Conservation (phyloP, 1,140 invertebrate species). For the Oppia nitens region DNA sequence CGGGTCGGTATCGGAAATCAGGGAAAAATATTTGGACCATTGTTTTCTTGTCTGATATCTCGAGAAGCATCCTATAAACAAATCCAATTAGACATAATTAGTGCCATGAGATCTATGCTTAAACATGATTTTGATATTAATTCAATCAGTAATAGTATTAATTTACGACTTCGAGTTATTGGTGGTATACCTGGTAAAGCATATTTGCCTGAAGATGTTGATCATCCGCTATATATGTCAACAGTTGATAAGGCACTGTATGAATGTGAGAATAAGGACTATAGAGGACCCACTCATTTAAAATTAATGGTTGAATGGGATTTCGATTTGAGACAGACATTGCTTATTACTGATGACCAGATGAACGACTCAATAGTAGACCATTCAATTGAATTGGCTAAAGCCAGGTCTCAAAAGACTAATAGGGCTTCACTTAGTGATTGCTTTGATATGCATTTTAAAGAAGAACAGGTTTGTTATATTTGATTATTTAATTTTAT, state of each 20-base stretch:
- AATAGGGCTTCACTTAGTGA: constrained; percentile 59
- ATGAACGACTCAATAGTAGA: constrained; percentile 6
- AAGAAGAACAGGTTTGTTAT: constrained; percentile 21
- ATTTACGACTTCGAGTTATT: constrained; percentile 56
- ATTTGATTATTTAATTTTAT: not conserved
- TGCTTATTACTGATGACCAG: constrained; percentile 15
- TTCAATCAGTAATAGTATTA: constrained; percentile 6
- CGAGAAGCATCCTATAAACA: constrained; percentile 70
- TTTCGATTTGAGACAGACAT: constrained; percentile 9
- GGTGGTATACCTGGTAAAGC: constrained; percentile 35
- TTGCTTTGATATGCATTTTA: constrained; percentile 48
- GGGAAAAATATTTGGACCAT: constrained; percentile 45
- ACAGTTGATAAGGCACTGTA: constrained; percentile 71
- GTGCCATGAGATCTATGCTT: constrained; percentile 64
- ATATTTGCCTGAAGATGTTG: constrained; percentile 54
- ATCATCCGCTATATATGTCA: constrained; percentile 80
- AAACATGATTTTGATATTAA: constrained; percentile 38
- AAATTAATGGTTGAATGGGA: constrained; percentile 82
- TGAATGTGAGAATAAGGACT: constrained; percentile 32
- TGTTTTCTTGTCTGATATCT: constrained; percentile 70
- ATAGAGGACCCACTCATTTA: constrained; percentile 49
- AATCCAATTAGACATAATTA: constrained; percentile 68
- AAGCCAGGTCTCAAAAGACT: constrained; percentile 4
- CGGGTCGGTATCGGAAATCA: constrained; percentile 40
- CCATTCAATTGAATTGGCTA: not conserved